phyloP scores from a whole-genome alignment of 2,797 vertebrate genomes.

The Coccyzus lansbergi region DNA sequence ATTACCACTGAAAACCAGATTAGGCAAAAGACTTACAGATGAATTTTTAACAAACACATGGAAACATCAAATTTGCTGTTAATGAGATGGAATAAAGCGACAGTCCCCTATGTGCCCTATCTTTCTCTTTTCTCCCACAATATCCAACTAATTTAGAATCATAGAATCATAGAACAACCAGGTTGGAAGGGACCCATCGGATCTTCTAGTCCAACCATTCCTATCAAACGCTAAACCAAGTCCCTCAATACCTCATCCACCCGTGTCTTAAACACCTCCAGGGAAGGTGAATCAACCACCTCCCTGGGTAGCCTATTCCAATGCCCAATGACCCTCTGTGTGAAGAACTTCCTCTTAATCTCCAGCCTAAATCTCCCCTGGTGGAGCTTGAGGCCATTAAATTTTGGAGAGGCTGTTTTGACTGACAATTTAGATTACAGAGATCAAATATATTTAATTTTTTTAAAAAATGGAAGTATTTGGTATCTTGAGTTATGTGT shows the following conservation, averaged over 20 bases:
- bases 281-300: too few species aligned
- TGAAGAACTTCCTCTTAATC: too few species aligned
- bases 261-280: too few species aligned
- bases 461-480: background rate
- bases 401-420: background rate
- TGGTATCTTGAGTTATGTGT: fast-evolving
- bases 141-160: background rate
- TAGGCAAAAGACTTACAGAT: background rate
- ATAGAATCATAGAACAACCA: too few species aligned
- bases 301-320: too few species aligned
- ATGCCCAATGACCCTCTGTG: too few species aligned
- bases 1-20: background rate
- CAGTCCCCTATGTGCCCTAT: background rate
- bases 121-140: background rate
- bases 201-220: too few species aligned
- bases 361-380: too few species aligned
- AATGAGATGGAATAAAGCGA: background rate
- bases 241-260: too few species aligned
- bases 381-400: too few species aligned
- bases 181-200: too few species aligned
- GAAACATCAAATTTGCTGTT: background rate
- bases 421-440: background rate
- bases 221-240: too few species aligned
- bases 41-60: background rate
- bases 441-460: background rate